Percentiles rank a stretch among this genome's conserved stretches.
Conservation (phyloP, 2,797 vertebrate species). For the Parauchenoglanis punctatus region DNA sequence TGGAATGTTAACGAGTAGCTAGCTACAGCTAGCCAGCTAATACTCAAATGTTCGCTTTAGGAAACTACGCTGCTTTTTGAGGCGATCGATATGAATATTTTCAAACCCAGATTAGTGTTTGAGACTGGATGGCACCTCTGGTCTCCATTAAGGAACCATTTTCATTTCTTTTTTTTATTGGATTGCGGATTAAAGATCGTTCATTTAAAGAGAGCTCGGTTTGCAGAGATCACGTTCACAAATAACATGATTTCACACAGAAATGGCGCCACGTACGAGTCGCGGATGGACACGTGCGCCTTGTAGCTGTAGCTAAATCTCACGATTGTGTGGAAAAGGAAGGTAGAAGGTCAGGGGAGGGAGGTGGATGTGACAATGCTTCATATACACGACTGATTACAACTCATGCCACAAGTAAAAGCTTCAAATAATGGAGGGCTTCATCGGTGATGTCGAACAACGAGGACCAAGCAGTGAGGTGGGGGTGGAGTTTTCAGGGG, state of each 20-base stretch:
- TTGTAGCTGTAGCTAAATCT: neutral
- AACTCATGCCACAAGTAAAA: slow-evolving; percentile 66
- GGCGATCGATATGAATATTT: neutral
- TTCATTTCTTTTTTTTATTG: neutral
- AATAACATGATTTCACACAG: no score
- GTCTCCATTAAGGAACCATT: neutral
- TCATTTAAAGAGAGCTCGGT: neutral
- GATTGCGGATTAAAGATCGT: neutral
- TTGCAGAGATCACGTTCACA: neutral
- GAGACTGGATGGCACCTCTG: neutral
- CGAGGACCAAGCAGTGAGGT: slow-evolving; percentile 62
- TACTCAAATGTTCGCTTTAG: neutral
- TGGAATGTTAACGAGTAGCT: neutral
- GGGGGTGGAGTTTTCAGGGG: slow-evolving; percentile 15
- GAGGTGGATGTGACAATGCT: slow-evolving; percentile 20
- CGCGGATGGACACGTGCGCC: slow-evolving; percentile 65
- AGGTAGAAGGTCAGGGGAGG: neutral
- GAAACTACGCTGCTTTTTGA: neutral
- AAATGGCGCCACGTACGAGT: neutral
- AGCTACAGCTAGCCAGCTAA: neutral
- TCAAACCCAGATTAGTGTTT: neutral
- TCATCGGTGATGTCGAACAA: slow-evolving; percentile 33
- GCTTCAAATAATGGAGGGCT: slow-evolving; percentile 38
- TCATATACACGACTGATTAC: slow-evolving; percentile 59
- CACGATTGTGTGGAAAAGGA: neutral